Evolutionary conservation across 1,140 invertebrate species (phyloP).

Genomic region (Oryzaephilus surinamensis): DNA sequence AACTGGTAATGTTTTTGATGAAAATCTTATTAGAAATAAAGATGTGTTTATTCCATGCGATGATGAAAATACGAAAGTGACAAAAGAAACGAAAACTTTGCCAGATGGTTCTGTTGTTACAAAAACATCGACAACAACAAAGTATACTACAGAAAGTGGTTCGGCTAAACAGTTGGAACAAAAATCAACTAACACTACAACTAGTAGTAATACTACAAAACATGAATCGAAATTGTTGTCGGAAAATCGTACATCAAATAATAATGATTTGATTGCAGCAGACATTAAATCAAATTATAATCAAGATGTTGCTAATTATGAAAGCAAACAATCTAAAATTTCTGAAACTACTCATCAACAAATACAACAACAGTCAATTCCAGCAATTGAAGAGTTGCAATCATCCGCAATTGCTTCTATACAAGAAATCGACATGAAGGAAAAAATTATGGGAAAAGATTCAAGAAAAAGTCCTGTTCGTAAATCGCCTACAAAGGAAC

Average conservation of each 20-base stretch:
- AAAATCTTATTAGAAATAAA: constrained; percentile 18
- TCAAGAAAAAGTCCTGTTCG: background rate
- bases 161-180: background rate
- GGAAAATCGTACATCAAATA: too few relatives aligned
- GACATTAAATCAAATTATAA: background rate
- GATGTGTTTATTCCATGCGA: background rate
- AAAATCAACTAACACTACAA: background rate
- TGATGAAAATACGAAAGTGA: constrained; percentile 41
- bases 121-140: constrained; percentile 7
- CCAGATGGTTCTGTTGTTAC: constrained; percentile 10
- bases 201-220: too few relatives aligned
- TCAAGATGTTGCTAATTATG: background rate
- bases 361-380: background rate
- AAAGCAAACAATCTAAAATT: constrained; percentile 47
- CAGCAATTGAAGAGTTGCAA: constrained; percentile 42
- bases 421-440: too few relatives aligned
- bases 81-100: constrained; percentile 38
- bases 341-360: too few relatives aligned
- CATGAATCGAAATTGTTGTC: too few relatives aligned
- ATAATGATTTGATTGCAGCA: too few relatives aligned
- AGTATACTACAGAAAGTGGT: constrained; percentile 5
- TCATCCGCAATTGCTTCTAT: too few relatives aligned
- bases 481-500: too few relatives aligned
- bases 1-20: constrained; percentile 11
- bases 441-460: too few relatives aligned